Percentiles rank a stretch among this genome's conserved stretches.
These are phyloP conservation scores for Bothrops jararaca DNA, from an alignment of 2,113 vertebrate species.

Conservation along the genomic window DNA sequence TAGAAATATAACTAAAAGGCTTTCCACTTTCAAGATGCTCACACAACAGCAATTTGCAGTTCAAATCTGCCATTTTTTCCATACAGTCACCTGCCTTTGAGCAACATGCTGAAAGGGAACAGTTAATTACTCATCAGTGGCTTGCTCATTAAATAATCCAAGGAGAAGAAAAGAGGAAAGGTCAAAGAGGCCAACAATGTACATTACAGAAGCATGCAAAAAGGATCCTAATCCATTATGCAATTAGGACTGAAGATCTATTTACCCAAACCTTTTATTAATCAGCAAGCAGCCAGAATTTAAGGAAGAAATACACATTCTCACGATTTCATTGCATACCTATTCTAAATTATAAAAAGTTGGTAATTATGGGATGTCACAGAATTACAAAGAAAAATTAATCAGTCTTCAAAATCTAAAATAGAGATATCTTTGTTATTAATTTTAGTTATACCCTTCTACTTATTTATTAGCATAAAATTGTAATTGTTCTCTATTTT, in stretches of 20 bases:
- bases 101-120: not conserved
- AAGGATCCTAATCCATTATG: not conserved
- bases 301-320: not conserved
- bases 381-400: not conserved
- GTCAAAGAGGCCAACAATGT: not conserved
- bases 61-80: not conserved
- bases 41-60: not conserved
- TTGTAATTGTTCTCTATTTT: not conserved
- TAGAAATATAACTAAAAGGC: not conserved
- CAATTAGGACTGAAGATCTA: not conserved
- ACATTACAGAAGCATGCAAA: not conserved
- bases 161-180: not conserved
- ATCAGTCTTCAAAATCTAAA: not conserved
- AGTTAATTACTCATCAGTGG: not conserved
- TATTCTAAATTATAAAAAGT: not conserved
- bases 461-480: not conserved
- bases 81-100: not conserved
- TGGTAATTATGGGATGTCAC: not conserved
- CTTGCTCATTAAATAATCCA: not conserved
- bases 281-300: not conserved
- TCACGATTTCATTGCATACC: not conserved
- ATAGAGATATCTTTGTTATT: not conserved
- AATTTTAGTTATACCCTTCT: not conserved
- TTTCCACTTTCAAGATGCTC: not conserved
- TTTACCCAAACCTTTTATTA: not conserved